Evolutionary conservation across 2,113 vertebrate species (phyloP).

Genomic region (Psephotus haematonotus): DNA sequence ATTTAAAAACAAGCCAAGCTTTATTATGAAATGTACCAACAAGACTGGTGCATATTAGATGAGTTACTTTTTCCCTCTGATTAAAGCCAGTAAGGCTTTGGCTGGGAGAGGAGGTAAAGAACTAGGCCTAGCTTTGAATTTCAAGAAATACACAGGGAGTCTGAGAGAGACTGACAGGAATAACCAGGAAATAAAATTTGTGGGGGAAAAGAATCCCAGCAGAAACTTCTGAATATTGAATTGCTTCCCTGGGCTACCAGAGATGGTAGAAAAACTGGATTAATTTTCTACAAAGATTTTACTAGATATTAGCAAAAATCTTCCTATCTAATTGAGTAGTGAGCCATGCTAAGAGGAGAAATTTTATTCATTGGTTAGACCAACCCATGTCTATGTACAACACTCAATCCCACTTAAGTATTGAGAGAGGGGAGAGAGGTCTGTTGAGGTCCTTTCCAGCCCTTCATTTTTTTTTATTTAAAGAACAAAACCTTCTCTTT

Average conservation of each 20-base stretch:
- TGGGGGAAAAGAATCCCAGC: neutral
- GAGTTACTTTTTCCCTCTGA: neutral
- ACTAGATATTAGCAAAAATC: neutral
- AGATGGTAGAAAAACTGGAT: neutral
- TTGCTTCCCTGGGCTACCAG: neutral
- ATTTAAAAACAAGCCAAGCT: neutral
- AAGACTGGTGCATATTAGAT: neutral
- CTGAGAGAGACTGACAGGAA: neutral
- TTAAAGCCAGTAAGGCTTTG: neutral
- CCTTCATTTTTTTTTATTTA: neutral
- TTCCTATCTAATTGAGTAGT: neutral
- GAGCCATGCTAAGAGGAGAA: neutral
- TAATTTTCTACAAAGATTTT: neutral
- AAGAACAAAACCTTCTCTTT: neutral
- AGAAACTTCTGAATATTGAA: neutral
- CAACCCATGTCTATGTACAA: fast-evolving
- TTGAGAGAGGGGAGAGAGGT: neutral
- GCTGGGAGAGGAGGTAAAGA: neutral
- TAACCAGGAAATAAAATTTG: neutral
- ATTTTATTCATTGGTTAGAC: neutral
- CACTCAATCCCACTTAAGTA: neutral
- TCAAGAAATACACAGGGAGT: neutral
- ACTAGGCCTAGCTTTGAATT: neutral
- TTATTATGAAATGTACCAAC: neutral
- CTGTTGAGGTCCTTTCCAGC: neutral